Percentiles rank a stretch among this genome's conserved stretches.
Conservation (phyloP, 2,113 vertebrate genomes). For the Ophthalmolycus amberensis region DNA sequence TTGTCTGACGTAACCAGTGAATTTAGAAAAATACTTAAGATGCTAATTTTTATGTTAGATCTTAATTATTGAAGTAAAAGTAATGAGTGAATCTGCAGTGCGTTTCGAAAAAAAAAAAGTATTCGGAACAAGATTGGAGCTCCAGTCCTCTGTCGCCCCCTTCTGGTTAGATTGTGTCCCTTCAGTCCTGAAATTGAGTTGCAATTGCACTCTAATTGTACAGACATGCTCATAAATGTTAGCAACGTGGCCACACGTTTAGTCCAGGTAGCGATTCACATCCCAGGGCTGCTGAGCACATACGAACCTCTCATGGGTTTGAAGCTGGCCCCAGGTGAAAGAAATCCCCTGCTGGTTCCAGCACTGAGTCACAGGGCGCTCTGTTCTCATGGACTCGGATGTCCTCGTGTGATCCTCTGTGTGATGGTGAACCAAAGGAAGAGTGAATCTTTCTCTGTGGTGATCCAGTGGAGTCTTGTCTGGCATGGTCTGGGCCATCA, state of each 20-base stretch:
- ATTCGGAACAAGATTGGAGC: background rate
- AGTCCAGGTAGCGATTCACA: constrained; percentile 31
- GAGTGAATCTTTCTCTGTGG: constrained; percentile 34
- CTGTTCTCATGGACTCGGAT: constrained; percentile 25
- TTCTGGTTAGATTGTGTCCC: constrained; percentile 48
- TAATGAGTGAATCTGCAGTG: background rate
- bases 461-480: constrained; percentile 26
- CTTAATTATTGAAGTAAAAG: background rate
- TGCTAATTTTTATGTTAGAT: too few species aligned
- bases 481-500: constrained; percentile 6
- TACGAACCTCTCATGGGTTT: constrained; percentile 55
- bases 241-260: background rate
- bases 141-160: constrained; percentile 70
- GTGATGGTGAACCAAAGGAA: constrained; percentile 45
- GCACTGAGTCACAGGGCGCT: constrained; percentile 23
- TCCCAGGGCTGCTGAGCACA: constrained; percentile 50
- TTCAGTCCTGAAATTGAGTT: background rate
- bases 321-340: constrained; percentile 54
- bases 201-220: background rate
- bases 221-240: background rate
- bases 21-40: background rate
- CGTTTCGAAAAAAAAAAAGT: background rate
- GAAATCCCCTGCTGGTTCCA: constrained; percentile 59
- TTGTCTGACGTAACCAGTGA: background rate
- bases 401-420: constrained; percentile 34